phyloP scores from a whole-genome alignment of 2,888 invertebrate genomes.

The Tipula confusa region DNA sequence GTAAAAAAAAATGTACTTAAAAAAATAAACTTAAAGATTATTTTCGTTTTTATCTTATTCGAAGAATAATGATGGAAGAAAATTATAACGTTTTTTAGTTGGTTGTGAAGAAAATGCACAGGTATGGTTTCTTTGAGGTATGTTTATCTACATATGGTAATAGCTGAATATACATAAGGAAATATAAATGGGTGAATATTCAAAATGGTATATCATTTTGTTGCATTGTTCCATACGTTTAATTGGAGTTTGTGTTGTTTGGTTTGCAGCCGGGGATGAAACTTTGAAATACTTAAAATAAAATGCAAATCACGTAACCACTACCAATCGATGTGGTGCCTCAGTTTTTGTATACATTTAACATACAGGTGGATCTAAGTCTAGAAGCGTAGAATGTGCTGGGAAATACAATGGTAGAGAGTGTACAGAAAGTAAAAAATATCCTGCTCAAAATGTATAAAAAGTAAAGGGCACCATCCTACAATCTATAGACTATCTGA shows the following conservation, averaged over 20 bases:
- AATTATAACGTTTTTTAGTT: neutral
- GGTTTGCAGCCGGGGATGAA: neutral
- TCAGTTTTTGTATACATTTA: no score
- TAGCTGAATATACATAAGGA: neutral
- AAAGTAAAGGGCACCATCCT: no score
- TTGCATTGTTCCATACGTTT: neutral
- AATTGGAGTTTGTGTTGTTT: neutral
- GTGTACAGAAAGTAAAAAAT: no score
- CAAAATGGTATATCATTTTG: neutral
- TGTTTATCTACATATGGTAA: neutral
- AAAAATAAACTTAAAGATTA: neutral
- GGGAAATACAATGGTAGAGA: no score
- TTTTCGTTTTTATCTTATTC: neutral
- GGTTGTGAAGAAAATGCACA: neutral
- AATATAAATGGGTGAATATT: neutral
- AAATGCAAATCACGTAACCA: no score
- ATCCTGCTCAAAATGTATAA: no score
- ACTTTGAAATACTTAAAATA: no score
- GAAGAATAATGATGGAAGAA: slow-evolving; percentile 25
- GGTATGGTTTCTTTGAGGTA: neutral
- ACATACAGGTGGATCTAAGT: no score
- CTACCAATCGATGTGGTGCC: no score
- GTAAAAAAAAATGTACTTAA: neutral
- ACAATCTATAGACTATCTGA: no score
- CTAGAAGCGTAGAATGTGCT: no score